Base-by-base conservation (phyloP, 2,797 vertebrate species). In the Lacerta viridis region DNA sequence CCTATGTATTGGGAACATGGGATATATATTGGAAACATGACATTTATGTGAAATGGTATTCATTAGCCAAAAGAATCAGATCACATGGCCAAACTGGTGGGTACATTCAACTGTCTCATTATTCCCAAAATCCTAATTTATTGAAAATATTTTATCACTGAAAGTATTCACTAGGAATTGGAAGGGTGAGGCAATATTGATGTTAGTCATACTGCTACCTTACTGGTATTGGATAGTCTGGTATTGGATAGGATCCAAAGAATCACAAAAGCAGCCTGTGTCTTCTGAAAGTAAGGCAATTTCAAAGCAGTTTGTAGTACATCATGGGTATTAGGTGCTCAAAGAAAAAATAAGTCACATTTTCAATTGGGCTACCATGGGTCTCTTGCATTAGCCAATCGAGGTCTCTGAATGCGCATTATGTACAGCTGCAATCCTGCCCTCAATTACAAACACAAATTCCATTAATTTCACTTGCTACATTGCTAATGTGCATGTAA, bases 1-100 rank as follows among this genome's bases (percentile, higher is more conserved):
- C 39, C 71, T 8, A 72, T 68, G 77, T 89, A 46, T 82, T 92
- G 87, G 88, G 8, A 81, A 33, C 18, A 72, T 72, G 13, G 50
- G 50, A 15, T 15, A 55, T 55, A 55, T 55, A 55, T 55, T 55
- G 50, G 50, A 55, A 55, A 55, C 50, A 15, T 55, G 13, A 3
- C 50, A 55, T 55, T 55, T 55, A 55, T 15, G 50, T 55, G 50
- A 55, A 17, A 71, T 75, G 55, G 39, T 64, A 64, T 36, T 80
- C 20, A 81, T 74, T 41, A 72, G 68, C 29, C 68, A 81, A 81
- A 39, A 29, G 20, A 81, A 68, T 75, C 20, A 55, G 41, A 55
- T 39, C 43, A 25, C 23, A 81, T 66, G 29, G 25, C 75, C 33
- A 80, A 75, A 89, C 25, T 33, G 84, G 17, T 13, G 69, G 74